Evolutionary conservation across 2,113 vertebrate species (phyloP).

Genomic region (Crotalus tigris): DNA sequence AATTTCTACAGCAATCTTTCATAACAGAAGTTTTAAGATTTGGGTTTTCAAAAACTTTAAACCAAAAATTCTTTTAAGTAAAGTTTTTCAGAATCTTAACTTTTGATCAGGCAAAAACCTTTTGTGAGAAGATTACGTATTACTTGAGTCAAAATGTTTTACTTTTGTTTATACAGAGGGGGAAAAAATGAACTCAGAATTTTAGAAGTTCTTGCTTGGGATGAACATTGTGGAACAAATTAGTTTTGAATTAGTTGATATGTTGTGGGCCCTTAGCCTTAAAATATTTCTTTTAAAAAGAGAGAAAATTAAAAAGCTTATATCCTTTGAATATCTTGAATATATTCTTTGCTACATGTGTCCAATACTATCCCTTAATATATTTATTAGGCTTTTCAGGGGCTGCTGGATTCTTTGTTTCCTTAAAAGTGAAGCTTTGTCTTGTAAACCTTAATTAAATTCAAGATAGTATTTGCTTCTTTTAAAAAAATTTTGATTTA

Average conservation of each 20-base stretch:
- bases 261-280: neutral
- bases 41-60: neutral
- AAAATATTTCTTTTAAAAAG: neutral
- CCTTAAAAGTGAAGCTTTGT: neutral
- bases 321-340: neutral
- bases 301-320: neutral
- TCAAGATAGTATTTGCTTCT: neutral
- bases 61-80: neutral
- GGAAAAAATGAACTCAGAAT: neutral
- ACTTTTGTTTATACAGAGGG: neutral
- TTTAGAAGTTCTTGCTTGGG: neutral
- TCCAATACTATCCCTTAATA: neutral
- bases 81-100: neutral
- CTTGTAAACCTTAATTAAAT: neutral
- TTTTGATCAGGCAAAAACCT: neutral
- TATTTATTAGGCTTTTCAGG: neutral
- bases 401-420: neutral
- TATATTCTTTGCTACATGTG: neutral
- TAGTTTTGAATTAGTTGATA: neutral
- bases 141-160: neutral
- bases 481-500: too few relatives aligned
- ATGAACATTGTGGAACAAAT: neutral
- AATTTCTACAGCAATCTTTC: neutral
- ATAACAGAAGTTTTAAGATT: neutral
- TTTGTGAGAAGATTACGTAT: too few relatives aligned